Evolutionary conservation across 2,888 invertebrate genomes (phyloP).

Genomic region (Drosophila mayaguana): DNA sequence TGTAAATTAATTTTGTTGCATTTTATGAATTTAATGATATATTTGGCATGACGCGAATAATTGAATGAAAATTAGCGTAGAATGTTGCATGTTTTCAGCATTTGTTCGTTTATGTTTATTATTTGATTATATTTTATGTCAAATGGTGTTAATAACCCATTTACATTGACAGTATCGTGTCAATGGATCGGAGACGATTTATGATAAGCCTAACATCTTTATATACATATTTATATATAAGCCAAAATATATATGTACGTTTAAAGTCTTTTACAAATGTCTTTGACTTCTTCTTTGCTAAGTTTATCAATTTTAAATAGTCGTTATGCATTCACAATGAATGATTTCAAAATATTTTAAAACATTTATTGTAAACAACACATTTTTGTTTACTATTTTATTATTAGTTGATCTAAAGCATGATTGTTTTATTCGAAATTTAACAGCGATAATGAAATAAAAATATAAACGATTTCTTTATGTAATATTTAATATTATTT

Average conservation of each 20-base stretch:
- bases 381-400: too few species aligned
- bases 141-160: neutral
- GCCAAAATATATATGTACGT: neutral
- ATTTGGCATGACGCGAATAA: constrained; percentile 28
- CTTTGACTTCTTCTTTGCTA: neutral
- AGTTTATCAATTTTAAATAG: neutral
- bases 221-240: neutral
- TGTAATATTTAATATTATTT: neutral
- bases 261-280: neutral
- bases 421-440: neutral
- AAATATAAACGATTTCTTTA: neutral
- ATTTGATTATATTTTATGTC: neutral
- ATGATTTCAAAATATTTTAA: neutral
- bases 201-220: neutral
- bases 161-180: constrained; percentile 11
- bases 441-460: neutral
- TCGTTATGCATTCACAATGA: neutral
- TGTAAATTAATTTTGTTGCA: constrained; percentile 11
- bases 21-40: constrained; percentile 39
- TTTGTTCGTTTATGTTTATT: constrained; percentile 1
- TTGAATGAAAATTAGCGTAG: constrained; percentile 25
- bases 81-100: constrained; percentile 27
- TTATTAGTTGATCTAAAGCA: neutral
- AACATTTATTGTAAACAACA: neutral
- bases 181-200: neutral